phyloP scores from a whole-genome alignment of 2,888 invertebrate species.

The Dasysyrphus tricinctus region DNA sequence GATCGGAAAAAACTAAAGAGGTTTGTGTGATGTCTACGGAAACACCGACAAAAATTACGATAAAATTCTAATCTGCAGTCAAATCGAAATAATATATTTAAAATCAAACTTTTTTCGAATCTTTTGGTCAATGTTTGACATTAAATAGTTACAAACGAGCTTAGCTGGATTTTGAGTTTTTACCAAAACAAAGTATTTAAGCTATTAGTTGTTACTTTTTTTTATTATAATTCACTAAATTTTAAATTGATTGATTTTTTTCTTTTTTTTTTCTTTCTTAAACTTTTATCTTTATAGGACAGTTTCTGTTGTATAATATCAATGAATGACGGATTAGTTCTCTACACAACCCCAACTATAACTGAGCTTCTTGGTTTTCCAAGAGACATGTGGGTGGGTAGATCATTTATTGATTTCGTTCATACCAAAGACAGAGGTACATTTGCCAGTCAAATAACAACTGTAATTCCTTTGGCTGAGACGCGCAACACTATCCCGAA shows the following conservation, averaged over 20 bases:
- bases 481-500: constrained; percentile 81
- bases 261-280: no score
- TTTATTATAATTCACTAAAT: no score
- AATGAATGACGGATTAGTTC: constrained; percentile 91
- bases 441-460: constrained; percentile 90
- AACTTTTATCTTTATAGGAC: constrained; percentile 84
- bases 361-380: constrained; percentile 90
- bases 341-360: constrained; percentile 89
- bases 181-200: no score
- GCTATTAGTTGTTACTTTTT: no score
- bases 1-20: constrained; percentile 78
- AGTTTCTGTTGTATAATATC: constrained; percentile 92
- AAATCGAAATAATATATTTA: not conserved
- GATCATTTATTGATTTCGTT: constrained; percentile 94
- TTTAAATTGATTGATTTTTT: no score
- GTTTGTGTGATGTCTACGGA: constrained; percentile 62
- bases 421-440: constrained; percentile 90
- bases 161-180: no score
- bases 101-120: not conserved
- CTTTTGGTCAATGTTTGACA: no score
- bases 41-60: not conserved
- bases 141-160: no score
- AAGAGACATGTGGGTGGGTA: constrained; percentile 92
- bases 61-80: no score
- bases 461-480: constrained; percentile 86